Evolutionary conservation across 2,113 vertebrate genomes (phyloP), one percentile per base, ranked within the genome.

Genomic region (Macquaria ambigua): DNA sequence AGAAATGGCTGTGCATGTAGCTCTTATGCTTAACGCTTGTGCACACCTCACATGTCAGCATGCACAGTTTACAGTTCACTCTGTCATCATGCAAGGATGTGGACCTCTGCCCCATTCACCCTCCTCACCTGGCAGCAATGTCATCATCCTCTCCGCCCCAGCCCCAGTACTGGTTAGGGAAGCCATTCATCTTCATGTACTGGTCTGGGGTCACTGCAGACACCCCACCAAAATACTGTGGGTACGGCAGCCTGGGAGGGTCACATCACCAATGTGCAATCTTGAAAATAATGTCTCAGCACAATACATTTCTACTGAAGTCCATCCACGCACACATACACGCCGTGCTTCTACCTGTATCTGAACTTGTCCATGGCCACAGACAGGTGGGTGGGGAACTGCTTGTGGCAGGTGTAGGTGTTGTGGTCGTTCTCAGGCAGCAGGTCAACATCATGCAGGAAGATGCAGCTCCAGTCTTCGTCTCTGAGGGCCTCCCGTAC

Each of bases 381-480:
- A 0, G 98, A 98, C 64, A 97, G 96, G 1, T 99, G 98, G 21
- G 96, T 97, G 74, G 98, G 98, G 74, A 96, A 96, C 89, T 96
- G 96, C 31, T 96, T 96, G 91, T 99, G 97, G 1, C 98, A 99
- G 76, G 96, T 96, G 85, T 99, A 99, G 12, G 97, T 96, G 82
- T 99, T 99, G 94, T 98, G 96, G 93, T 99, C 98, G 0, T 99
- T 99, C 92, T 99, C 98, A 0, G 98, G 98, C 83, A 99, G 95
- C 67, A 99, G 94, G 75, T 99, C 98, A 0, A 99, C 97, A 0
- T 99, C 98, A 1, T 99, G 98, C 46, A 99, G 94, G 92, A 98
- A 98, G 9, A 99, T 96, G 43, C 98, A 99, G 82, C 97, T 95
- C 98, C 98, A 99, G 25, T 99, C 97, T 87, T 98, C 97, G 0